These are phyloP conservation scores for Procambarus virginalis DNA, from an alignment of 1,140 invertebrate species.

Conservation along the genomic window DNA sequence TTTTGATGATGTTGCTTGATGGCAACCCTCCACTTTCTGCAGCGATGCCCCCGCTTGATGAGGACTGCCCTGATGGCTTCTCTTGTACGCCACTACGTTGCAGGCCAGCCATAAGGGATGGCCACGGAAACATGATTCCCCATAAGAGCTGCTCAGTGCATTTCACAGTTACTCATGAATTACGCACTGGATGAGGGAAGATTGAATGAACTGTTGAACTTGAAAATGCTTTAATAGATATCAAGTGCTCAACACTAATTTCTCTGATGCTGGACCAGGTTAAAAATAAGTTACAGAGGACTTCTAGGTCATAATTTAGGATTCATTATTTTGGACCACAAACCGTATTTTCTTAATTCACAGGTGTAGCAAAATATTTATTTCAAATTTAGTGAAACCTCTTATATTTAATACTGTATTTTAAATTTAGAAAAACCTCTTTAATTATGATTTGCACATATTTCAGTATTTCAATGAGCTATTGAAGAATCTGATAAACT, in stretches of 20 bases:
- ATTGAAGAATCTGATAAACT: no score
- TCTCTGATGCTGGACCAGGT: not conserved
- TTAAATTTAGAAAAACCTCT: not conserved
- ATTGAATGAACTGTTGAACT: not conserved
- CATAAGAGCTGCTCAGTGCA: not conserved
- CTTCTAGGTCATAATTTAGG: not conserved
- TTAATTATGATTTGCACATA: not conserved
- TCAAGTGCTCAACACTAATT: not conserved
- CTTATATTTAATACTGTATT: not conserved
- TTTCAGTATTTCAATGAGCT: no score
- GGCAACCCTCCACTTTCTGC: conserved; percentile 18
- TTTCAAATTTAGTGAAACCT: not conserved
- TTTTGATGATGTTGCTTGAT: conserved; percentile 17
- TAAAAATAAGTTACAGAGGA: not conserved
- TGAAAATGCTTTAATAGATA: not conserved
- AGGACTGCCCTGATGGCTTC: conserved; percentile 59
- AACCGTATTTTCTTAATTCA: not conserved
- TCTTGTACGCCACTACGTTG: conserved; percentile 50
- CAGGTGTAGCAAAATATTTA: not conserved
- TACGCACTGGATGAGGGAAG: not conserved
- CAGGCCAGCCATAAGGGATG: conserved; percentile 50
- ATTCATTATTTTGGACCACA: not conserved
- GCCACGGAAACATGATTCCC: conserved; percentile 53
- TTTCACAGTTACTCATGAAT: not conserved
- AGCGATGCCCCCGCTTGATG: conserved; percentile 45